Evolutionary conservation across 2,113 vertebrate genomes (phyloP).

Genomic region (Oncorhynchus nerka): DNA sequence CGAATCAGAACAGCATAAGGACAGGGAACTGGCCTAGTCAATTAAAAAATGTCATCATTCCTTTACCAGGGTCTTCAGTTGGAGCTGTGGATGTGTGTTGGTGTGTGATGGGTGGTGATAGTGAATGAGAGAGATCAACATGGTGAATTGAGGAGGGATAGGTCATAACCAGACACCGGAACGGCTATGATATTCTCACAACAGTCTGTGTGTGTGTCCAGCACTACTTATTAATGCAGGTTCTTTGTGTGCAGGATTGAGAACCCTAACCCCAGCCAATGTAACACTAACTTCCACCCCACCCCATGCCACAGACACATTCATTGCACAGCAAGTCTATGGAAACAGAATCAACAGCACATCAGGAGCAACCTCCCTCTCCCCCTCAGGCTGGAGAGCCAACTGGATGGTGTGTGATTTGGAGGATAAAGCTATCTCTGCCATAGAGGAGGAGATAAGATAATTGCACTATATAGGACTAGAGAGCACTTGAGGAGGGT

Average conservation of each 20-base stretch:
- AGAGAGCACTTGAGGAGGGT: slow-evolving; percentile 57
- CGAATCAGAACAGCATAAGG: not conserved
- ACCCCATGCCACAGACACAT: not conserved
- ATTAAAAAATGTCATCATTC: not conserved
- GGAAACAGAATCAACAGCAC: not conserved
- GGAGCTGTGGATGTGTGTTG: not conserved
- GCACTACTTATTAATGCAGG: not conserved
- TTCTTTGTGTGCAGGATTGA: not conserved
- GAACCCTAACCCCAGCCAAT: not conserved
- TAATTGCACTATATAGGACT: slow-evolving; percentile 74
- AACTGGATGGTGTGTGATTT: slow-evolving; percentile 68
- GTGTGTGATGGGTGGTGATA: not conserved
- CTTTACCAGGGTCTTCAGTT: not conserved
- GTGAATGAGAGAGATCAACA: not conserved
- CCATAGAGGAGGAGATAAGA: slow-evolving; percentile 71
- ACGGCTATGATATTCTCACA: not conserved
- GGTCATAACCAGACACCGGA: not conserved
- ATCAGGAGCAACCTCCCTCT: not conserved
- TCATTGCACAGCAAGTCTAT: not conserved
- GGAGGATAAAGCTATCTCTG: slow-evolving; percentile 64
- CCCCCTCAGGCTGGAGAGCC: slow-evolving; percentile 45
- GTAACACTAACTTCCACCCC: not conserved
- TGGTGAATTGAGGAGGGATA: not conserved
- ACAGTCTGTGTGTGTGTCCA: not conserved
- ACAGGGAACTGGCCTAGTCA: not conserved